phyloP scores from a whole-genome alignment of 2,113 vertebrate genomes.

The Xiphophorus hellerii region DNA sequence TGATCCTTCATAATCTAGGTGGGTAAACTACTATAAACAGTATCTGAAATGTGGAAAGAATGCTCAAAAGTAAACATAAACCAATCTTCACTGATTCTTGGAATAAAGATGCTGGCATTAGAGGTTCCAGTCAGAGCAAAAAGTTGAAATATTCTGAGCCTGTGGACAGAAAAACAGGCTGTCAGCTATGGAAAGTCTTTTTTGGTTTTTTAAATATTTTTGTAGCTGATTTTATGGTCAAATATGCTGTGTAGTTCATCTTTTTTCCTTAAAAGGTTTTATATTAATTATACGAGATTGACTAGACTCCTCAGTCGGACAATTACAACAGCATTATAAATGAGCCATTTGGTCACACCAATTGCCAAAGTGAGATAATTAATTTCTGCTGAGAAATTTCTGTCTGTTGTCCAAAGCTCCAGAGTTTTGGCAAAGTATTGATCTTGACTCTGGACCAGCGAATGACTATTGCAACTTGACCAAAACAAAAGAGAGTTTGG shows the following conservation, averaged over 20 bases:
- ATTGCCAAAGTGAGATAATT: conserved; percentile 9
- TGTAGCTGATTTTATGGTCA: not conserved
- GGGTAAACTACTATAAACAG: not conserved
- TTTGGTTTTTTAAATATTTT: not conserved
- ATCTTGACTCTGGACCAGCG: conserved; percentile 12
- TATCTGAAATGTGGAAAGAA: conserved; percentile 4
- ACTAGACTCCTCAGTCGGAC: not conserved
- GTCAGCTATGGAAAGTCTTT: not conserved
- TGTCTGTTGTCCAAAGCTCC: not conserved
- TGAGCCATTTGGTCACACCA: conserved; percentile 5
- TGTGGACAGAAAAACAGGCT: not conserved
- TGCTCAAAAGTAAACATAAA: conserved; percentile 15
- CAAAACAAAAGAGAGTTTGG: conserved; percentile 1
- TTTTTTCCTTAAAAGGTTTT: not conserved
- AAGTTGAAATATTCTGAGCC: not conserved
- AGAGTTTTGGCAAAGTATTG: conserved; percentile 25
- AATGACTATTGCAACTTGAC: not conserved
- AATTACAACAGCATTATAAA: not conserved
- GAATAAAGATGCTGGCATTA: conserved; percentile 17
- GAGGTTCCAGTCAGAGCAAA: not conserved
- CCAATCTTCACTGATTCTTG: conserved; percentile 10
- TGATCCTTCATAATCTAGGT: not conserved
- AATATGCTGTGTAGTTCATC: not conserved
- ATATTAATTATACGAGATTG: not conserved
- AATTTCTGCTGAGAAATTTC: not conserved